Evolutionary conservation across 2,888 invertebrate genomes (phyloP), one percentile per base, ranked within the genome.

Genomic region (Dasypolia templi): DNA sequence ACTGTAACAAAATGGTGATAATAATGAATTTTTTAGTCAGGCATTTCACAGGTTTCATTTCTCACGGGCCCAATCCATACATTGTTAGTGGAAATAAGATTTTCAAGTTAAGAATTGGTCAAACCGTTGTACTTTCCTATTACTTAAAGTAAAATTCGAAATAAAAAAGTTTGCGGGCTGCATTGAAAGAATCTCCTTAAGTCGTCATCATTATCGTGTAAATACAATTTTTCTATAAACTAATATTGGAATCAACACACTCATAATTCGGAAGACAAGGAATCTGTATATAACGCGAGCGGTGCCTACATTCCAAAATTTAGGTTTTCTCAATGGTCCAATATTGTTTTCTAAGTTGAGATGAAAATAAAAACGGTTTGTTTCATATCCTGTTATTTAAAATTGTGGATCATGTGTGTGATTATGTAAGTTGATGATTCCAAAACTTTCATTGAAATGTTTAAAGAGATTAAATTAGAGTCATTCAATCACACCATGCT

Each of bases 231-330:
- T 59, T 67, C 49, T 66, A 29, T 4, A 12, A 35, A 69, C 3
- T 49, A 53, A 64, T 64, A 55, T 44, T 46, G 11, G 42, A 59
- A 70, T 29, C 12, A 26, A 35, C 39, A 17, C 9, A 44, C 42
- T 26, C 32, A 61, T 75, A 65, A 55, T 75, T 65, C 32, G 65
- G 22, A 42, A 62, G 44, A 51, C 49, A 71, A 62, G 35, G 35
- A 39, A 72, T 51, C 29, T 55, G 64, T 63, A 65, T 49, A 56
- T n/a, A 72, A 51, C 29, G 19, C 44, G n/a, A 72, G n/a, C 26
- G 46, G 29, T 73, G 69, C 68, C 73, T 69, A 69, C 35, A 66
- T 73, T 73, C 58, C 39, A 66, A 64, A 73, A 69, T 56, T 17
- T 79, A 65, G 29, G 65, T 56, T 69, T 66, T 69, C 35, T 69